Conservation (phyloP, 2,113 vertebrate species). For the Octodon degus region DNA sequence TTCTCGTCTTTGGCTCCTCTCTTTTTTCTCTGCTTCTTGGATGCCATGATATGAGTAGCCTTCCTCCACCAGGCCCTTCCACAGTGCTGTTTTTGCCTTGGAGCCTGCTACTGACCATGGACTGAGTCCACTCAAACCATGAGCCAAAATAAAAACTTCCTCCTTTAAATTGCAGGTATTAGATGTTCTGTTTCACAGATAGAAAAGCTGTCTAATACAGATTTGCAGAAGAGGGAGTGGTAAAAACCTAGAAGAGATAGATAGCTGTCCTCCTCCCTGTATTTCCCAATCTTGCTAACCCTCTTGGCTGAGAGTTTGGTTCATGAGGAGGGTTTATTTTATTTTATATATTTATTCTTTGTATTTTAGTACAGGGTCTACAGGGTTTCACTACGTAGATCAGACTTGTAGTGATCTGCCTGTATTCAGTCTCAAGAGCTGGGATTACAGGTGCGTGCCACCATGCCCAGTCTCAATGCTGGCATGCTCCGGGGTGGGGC, state of each 20-base stretch:
- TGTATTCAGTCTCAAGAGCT: too few relatives aligned
- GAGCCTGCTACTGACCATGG: neutral
- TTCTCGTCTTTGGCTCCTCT: neutral
- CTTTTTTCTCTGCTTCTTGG: neutral
- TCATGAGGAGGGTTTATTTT: neutral
- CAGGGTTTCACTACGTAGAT: too few relatives aligned
- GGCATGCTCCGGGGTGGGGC: too few relatives aligned
- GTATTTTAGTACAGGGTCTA: too few relatives aligned
- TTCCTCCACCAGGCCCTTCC: neutral
- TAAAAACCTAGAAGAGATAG: neutral
- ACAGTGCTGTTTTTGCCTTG: neutral
- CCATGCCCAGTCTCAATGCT: too few relatives aligned
- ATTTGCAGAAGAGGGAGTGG: neutral
- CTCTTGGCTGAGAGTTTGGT: neutral
- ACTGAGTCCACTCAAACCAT: neutral
- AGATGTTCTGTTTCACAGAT: neutral
- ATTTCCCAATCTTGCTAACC: conserved; percentile 9
- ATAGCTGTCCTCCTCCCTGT: neutral
- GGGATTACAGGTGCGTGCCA: too few relatives aligned
- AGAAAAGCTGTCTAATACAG: neutral
- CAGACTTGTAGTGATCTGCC: too few relatives aligned
- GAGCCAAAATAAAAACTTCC: neutral
- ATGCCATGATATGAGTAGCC: neutral
- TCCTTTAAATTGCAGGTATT: neutral
- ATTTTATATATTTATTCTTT: too few relatives aligned